Conservation (phyloP, 2,113 vertebrate species). For the Pollachius pollachius region DNA sequence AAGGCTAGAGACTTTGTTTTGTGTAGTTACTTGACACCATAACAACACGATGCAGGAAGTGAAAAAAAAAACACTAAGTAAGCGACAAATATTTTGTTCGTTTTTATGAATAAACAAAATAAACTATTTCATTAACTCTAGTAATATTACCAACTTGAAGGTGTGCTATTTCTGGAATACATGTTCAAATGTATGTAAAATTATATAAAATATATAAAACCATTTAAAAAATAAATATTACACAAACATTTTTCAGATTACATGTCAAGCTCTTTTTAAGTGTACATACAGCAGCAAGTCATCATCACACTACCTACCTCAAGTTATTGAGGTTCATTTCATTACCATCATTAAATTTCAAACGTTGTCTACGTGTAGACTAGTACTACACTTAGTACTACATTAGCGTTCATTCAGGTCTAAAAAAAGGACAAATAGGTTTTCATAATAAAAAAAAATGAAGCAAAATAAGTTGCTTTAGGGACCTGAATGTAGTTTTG, state of each 20-base stretch:
- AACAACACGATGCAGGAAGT: not conserved
- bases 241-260: slow-evolving; percentile 11
- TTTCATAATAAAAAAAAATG: not conserved
- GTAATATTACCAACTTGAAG: not conserved
- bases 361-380: not conserved
- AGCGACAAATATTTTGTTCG: not conserved
- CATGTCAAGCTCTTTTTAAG: slow-evolving; percentile 20
- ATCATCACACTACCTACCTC: no score
- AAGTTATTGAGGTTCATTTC: not conserved
- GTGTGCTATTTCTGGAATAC: not conserved
- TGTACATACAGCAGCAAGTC: not conserved
- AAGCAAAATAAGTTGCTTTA: not conserved
- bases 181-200: slow-evolving; percentile 18
- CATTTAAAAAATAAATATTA: slow-evolving; percentile 35
- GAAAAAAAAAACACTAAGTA: not conserved
- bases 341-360: not conserved
- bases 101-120: not conserved
- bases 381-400: slow-evolving; percentile 4
- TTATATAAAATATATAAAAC: slow-evolving; percentile 50
- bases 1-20: slow-evolving; percentile 20
- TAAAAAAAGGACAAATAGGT: not conserved
- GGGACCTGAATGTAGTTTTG: not conserved
- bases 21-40: not conserved
- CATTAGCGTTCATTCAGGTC: not conserved
- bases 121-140: not conserved